Conservation (phyloP, 2,888 invertebrate genomes). For the Sycophila texana region DNA sequence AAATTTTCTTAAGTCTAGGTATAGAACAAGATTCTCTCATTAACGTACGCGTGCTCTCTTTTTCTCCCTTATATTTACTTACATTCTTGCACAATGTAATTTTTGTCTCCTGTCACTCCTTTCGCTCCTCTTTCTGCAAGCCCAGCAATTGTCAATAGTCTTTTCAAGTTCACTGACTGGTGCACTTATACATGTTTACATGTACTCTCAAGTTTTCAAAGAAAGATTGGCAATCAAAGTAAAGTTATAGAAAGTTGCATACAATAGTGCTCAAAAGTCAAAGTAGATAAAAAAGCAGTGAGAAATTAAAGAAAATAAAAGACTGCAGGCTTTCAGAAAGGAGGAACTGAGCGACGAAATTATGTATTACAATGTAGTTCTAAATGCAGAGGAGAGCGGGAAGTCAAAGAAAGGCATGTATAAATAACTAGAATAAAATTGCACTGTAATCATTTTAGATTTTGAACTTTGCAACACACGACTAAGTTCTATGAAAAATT, state of each 20-base stretch:
- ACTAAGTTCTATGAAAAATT: constrained; percentile 47
- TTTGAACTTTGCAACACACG: constrained; percentile 32
- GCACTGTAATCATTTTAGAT: constrained; percentile 19
- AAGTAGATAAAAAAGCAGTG: constrained; percentile 46
- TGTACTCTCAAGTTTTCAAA: constrained; percentile 36
- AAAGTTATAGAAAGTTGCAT: constrained; percentile 46
- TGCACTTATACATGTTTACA: constrained; percentile 8
- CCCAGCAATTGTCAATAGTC: constrained; percentile 43
- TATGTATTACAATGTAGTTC: constrained; percentile 43
- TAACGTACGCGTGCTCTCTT: constrained; percentile 40
- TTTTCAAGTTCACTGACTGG: constrained; percentile 10
- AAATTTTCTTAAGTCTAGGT: constrained; percentile 20
- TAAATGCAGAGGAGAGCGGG: constrained; percentile 56
- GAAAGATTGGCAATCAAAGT: constrained; percentile 44
- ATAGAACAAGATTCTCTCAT: constrained; percentile 26
- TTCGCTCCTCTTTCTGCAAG: constrained; percentile 46
- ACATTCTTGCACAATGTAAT: constrained; percentile 35
- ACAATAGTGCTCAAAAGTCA: constrained; percentile 51
- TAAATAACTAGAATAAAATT: constrained; percentile 47
- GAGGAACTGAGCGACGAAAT: constrained; percentile 56
- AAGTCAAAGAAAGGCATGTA: constrained; percentile 54
- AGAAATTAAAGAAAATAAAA: constrained; percentile 51
- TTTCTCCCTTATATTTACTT: constrained; percentile 47
- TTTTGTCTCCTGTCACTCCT: constrained; percentile 47
- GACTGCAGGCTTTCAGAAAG: constrained; percentile 56